Evolutionary conservation across 2,888 invertebrate genomes (phyloP).

Genomic region (Dione vanillae): DNA sequence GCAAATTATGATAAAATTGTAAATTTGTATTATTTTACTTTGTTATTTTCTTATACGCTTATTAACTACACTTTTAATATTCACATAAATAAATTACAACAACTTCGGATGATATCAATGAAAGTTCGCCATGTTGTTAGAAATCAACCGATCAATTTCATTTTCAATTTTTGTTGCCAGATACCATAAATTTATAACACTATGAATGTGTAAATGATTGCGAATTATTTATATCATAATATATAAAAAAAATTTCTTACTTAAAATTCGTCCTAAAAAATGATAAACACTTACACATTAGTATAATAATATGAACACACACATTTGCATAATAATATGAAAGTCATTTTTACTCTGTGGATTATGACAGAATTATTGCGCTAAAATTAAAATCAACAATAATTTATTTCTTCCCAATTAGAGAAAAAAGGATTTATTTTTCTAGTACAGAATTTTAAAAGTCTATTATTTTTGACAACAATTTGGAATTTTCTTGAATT

Average conservation of each 20-base stretch:
- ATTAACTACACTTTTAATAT: conserved; percentile 14
- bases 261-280: too few species aligned
- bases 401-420: too few species aligned
- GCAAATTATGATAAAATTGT: background rate
- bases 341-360: too few species aligned
- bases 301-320: too few species aligned
- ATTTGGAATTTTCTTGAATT: too few species aligned
- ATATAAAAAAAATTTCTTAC: too few species aligned
- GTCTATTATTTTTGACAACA: too few species aligned
- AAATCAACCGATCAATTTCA: conserved; percentile 56
- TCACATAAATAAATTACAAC: conserved; percentile 26
- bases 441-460: background rate
- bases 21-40: background rate
- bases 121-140: conserved; percentile 77
- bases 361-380: background rate
- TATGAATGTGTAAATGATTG: background rate
- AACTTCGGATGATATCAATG: conserved; percentile 36
- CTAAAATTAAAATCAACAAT: background rate
- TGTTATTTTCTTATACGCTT: background rate
- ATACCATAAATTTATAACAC: conserved; percentile 4
- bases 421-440: background rate
- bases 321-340: too few species aligned
- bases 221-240: background rate
- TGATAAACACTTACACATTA: too few species aligned
- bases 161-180: conserved; percentile 51